Evolutionary conservation across 2,888 invertebrate genomes (phyloP), one percentile per base, ranked within the genome.

Genomic region (Coenonympha glycerion): DNA sequence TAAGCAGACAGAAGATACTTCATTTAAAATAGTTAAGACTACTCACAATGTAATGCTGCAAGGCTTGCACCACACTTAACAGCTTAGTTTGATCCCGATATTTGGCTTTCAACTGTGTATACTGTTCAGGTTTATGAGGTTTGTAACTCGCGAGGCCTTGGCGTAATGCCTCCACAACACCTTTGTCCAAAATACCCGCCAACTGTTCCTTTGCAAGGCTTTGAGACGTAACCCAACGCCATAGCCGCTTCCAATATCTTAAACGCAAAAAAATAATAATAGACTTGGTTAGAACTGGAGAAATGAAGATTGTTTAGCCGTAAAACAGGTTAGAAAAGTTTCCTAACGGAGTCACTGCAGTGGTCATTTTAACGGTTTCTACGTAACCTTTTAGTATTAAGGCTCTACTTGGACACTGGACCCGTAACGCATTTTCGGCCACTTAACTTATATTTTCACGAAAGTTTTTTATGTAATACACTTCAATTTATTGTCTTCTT

Each of bases 161-260:
- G 44, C 84, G 79, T 33, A 92, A 66, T 24, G 89, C 89, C 28
- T 90, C 86, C 1, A 83, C 71, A 0, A 92, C 88, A 24, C 89
- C 87, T 51, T 80, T 76, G 59, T 58, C 88, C 71, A 79, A 83
- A 73, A 78, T 82, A 68, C 65, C 80, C 68, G 58, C 50, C 48
- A 84, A 56, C 47, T 84, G 83, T 46, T 79, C 75, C 28, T 64
- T 66, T 1, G 74, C 63, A 42, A 86, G 72, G 55, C 71, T 79
- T 51, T 76, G 76, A 18, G 86, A 82, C n/a, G 84, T 90, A 34
- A 90, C 88, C 71, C 91, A 88, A 49, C 89, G 89, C 90, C 91
- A 91, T 26, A 91, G 69, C 51, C 88, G 89, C 69, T 91, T 91
- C 92, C 92, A 92, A 69, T 89, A 89, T 49, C 90, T 91, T 52